Evolutionary conservation across 2,113 vertebrate species (phyloP), one percentile per base, ranked within the genome.

Genomic region (Chionodraco myersi): DNA sequence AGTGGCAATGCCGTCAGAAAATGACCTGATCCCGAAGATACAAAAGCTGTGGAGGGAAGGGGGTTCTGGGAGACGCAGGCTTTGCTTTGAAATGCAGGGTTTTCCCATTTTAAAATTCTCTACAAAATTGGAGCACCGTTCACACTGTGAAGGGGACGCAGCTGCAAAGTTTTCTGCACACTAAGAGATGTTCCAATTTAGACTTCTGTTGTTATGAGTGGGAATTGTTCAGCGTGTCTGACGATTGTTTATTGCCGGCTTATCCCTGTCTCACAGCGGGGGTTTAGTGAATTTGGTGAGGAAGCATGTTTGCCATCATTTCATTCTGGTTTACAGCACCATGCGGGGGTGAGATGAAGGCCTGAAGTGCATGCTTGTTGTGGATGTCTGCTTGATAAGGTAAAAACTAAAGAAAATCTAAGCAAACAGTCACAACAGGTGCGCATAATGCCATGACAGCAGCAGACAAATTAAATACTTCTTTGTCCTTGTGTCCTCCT

Each of bases 1-100:
- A 90, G 92, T 88, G 74, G 69, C 86, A 52, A 52, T 23, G 52
- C 73, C 84, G 77, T 72, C 67, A 79, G 82, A 72, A 80, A 86
- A 85, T 72, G 84, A 82, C 79, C 83, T 49, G 69, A 90, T 75
- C 72, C 61, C 15, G 74, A 87, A 52, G 82, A 44, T 69, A 84
- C 92, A 92, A 92, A 92, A 41, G 36, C 36, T 41, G 58, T 52
- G 71, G 85, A 74, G 77, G 71, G 56, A 78, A 15, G 44, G 59
- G 1, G 45, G 69, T 21, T 86, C 30, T 2, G 65, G 65, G 48
- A 72, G 49, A 47, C 10, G 57, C 59, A 0, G 54, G 4, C 68
- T 85, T 82, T 85, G 84, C 75, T 84, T 7, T 66, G 81, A 80
- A 75, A 76, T 23, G 13, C 21, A 48, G 30, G 13, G 12, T 41